These are phyloP conservation scores for Anagyrus pseudococci DNA, from an alignment of 2,888 invertebrate species.

Conservation along the genomic window DNA sequence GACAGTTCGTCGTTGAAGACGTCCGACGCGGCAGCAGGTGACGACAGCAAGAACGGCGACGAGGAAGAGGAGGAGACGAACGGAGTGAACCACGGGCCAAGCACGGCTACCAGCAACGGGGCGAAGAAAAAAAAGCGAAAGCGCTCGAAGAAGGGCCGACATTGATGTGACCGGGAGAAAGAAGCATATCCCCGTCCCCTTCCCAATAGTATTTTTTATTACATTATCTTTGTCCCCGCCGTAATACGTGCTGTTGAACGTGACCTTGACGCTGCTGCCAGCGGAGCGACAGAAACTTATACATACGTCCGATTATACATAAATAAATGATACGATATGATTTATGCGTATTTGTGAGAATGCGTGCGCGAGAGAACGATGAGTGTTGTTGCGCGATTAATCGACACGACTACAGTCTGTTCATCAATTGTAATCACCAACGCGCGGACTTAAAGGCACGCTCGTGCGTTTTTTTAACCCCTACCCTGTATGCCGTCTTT, in stretches of 20 bases:
- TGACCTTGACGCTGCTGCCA: slow-evolving; percentile 4
- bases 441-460: slow-evolving; percentile 22
- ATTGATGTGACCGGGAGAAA: slow-evolving; percentile 50
- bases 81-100: slow-evolving; percentile 44
- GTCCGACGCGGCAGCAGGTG: background rate
- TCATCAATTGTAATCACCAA: background rate
- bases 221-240: slow-evolving; percentile 5
- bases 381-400: slow-evolving; percentile 4
- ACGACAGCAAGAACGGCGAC: slow-evolving; percentile 12
- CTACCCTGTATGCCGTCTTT: background rate
- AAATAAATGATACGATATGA: slow-evolving; percentile 10
- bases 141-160: slow-evolving; percentile 65
- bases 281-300: slow-evolving; percentile 20
- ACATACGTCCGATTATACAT: slow-evolving; percentile 36
- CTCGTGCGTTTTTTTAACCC: slow-evolving; percentile 15
- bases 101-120: slow-evolving; percentile 12
- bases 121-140: slow-evolving; percentile 65
- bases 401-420: slow-evolving; percentile 2
- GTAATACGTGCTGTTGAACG: slow-evolving; percentile 8
- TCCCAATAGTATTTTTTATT: slow-evolving; percentile 33
- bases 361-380: slow-evolving; percentile 15
- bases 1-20: background rate
- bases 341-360: background rate
- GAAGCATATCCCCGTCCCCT: slow-evolving; percentile 21
- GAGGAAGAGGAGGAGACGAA: slow-evolving; percentile 57